Percentiles rank a stretch among this genome's conserved stretches.
phyloP scores from a whole-genome alignment of 2,888 invertebrate species.

The Dendrolimus houi region DNA sequence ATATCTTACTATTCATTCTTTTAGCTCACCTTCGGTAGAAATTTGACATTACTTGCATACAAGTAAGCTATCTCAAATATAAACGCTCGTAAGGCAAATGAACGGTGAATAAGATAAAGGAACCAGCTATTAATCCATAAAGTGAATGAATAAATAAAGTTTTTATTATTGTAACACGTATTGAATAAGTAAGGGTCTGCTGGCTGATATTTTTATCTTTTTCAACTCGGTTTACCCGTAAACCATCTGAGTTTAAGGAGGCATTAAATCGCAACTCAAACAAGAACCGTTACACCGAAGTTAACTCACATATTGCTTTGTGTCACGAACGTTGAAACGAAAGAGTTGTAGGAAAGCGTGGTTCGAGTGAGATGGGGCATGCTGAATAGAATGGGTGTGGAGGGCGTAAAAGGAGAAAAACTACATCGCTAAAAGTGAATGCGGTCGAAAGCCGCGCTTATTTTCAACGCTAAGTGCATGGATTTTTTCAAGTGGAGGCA shows the following conservation, averaged over 20 bases:
- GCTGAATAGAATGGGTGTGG: constrained; percentile 61
- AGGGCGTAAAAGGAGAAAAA: constrained; percentile 75
- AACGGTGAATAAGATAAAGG: too few species aligned
- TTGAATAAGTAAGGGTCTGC: constrained; percentile 65
- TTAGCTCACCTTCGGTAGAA: too few species aligned
- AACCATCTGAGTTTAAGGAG: constrained; percentile 76
- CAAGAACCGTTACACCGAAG: constrained; percentile 74
- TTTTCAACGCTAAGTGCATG: constrained; percentile 73
- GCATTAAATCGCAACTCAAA: constrained; percentile 77
- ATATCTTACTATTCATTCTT: too few species aligned
- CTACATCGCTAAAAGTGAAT: constrained; percentile 76
- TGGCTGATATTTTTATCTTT: constrained; percentile 66
- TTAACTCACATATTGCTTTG: constrained; percentile 76
- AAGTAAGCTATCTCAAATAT: too few species aligned
- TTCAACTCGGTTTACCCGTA: constrained; percentile 71
- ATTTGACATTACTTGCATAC: too few species aligned
- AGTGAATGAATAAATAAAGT: constrained; percentile 40
- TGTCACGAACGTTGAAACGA: constrained; percentile 73
- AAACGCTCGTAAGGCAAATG: too few species aligned
- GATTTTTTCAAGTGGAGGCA: constrained; percentile 71
- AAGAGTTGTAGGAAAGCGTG: constrained; percentile 47
- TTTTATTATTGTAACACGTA: constrained; percentile 54
- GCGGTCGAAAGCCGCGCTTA: constrained; percentile 75
- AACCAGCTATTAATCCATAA: too few species aligned
- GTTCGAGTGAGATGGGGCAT: constrained; percentile 57